These are phyloP conservation scores for Montipora cactus DNA, from an alignment of 64 coral and sea anemone genomes.

Conservation along the genomic window DNA sequence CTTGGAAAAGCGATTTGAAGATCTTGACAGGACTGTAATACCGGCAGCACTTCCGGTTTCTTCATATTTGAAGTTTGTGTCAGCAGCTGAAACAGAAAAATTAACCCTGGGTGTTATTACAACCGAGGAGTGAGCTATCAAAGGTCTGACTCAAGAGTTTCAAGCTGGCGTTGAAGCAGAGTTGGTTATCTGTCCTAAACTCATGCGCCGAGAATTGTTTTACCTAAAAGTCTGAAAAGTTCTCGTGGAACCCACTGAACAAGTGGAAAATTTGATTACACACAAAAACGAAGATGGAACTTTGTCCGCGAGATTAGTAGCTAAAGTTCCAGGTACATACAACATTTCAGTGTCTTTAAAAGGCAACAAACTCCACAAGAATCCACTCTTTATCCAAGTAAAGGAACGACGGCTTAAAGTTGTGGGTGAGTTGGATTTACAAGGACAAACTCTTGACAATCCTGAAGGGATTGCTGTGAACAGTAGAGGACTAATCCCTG, in stretches of 20 bases:
- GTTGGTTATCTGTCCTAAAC: not conserved
- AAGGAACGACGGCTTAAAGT: not conserved
- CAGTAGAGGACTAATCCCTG: slow-evolving; percentile 1
- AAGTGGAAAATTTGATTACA: not conserved
- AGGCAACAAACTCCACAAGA: not conserved
- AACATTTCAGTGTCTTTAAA: not conserved
- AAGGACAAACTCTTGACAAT: not conserved
- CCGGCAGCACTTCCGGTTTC: not conserved
- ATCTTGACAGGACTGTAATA: not conserved
- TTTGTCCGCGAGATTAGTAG: not conserved
- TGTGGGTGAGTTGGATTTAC: not conserved
- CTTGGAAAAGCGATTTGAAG: not conserved
- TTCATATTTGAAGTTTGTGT: not conserved
- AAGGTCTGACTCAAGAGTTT: not conserved
- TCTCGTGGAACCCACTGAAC: not conserved
- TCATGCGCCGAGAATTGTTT: not conserved
- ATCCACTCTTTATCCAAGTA: not conserved
- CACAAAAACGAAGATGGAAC: not conserved
- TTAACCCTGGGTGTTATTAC: not conserved
- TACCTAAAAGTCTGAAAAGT: not conserved
- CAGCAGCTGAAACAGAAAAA: not conserved
- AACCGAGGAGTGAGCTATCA: not conserved
- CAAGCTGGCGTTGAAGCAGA: not conserved
- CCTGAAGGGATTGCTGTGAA: not conserved
- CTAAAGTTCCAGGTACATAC: not conserved